Evolutionary conservation across 2,113 vertebrate species (phyloP), one percentile per base, ranked within the genome.

Genomic region (Fregata magnificens): DNA sequence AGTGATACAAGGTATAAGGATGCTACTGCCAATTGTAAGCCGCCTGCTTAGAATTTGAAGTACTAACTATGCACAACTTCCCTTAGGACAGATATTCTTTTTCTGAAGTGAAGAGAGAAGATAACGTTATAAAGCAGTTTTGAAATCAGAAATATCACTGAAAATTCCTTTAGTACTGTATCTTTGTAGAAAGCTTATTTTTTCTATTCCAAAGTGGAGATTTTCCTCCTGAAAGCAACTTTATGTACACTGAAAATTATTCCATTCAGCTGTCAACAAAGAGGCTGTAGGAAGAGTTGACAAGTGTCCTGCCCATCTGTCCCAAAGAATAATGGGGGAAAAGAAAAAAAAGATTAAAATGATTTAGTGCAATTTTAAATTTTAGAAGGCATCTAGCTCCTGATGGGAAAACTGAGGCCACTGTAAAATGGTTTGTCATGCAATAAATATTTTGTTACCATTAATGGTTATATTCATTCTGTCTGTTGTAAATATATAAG

Each of bases 281-380:
- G 55, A 84, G 61, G 34, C 88, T 84, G 26, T 31, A 78, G 38
- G 29, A 95, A 66, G 29, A 92, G 29, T 3, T 94, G 72, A 84
- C 95, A 96, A 90, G 86, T 96, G 90, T 95, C 72, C 65, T 86
- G 65, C 70, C 82, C 94, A 91, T 87, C 95, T 95, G 88, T 95
- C 78, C 53, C 73, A 79, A 78, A 81, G 50, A 86, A 70, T 65
- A 93, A 89, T 38, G 11, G n/a, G n/a, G n/a, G n/a, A 34, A 22
- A 19, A 34, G 36, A 49, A 47, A 42, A 50, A 38, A 32, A 32
- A 22, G 4, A 50, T 18, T 45, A 24, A 40, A 53, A 67, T 34
- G 2, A 56, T 49, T 88, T 63, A 67, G 24, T 47, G 49, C 6
- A 31, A 42, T 71, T 90, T 78, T 65, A 55, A 22, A 44, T 70